Base-by-base conservation (phyloP, 1,140 invertebrate genomes). In the Ylistrum balloti region DNA sequence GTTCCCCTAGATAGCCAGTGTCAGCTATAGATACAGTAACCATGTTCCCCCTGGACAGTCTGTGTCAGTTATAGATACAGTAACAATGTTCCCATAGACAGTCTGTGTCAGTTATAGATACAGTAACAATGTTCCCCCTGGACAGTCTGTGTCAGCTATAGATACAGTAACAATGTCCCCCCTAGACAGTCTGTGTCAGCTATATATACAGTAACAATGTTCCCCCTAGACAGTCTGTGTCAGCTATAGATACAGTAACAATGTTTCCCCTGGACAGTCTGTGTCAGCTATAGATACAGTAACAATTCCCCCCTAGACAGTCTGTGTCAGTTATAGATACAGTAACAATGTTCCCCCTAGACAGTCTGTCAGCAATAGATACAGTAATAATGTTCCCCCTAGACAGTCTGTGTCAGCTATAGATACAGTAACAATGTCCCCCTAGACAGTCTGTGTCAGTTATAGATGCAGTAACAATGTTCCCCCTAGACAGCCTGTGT, bases 111-210 rank as follows among this genome's bases (percentile, higher is more conserved):
- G 15, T 20, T 48, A 17, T 22, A 48, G 35, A 13, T 48, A 48
- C 45, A 48, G 35, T 38, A 48, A 48, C 45, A 48, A 17, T 48
- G 15, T 2, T n/a, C n/a, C n/a, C n/a, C 45, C 35, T n/a, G n/a
- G n/a, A n/a, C n/a, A 7, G 45, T 48, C 45, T 48, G 20, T 48
- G 45, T 48, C 2, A 48, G 15, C 45, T 48, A 17, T 22, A 38
- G 35, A 48, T 48, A 48, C 45, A 48, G 45, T 48, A 48, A 48
- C 45, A 48, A n/a, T n/a, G n/a, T n/a, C n/a, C n/a, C n/a, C n/a
- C n/a, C n/a, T n/a, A n/a, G n/a, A n/a, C n/a, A n/a, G 45, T 48
- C 45, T 48, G 20, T 48, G 45, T 48, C 2, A 48, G 15, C 45
- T 48, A 17, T 22, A 48, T 5, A 17, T 22, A 48, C 35, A 38